A percentile compares a stretch with the other conserved stretches of the same genome.
phyloP scores from a whole-genome alignment of 2,888 invertebrate genomes.

The Cosmorhoe ocellata region DNA sequence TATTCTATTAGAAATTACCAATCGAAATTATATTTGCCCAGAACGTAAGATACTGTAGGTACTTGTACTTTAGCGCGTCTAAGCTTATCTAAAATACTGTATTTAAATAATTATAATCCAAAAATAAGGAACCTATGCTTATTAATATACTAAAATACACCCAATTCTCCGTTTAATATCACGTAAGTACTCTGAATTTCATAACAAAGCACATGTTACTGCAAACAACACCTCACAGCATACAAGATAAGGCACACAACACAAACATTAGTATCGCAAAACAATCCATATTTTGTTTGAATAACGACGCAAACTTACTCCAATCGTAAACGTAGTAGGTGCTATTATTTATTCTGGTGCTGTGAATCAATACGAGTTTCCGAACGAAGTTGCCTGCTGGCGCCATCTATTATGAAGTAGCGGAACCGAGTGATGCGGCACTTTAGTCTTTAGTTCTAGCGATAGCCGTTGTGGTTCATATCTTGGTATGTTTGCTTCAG shows the following conservation, averaged over 20 bases:
- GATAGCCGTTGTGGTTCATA: slow-evolving; percentile 5
- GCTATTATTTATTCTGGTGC: slow-evolving; percentile 14
- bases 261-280: slow-evolving; percentile 56
- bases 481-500: slow-evolving; percentile 5
- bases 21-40: no score
- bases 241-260: slow-evolving; percentile 49
- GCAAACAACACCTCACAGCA: slow-evolving; percentile 38
- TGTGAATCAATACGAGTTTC: slow-evolving; percentile 21
- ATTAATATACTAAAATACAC: no score
- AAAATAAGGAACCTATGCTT: no score
- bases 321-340: slow-evolving; percentile 37
- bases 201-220: slow-evolving; percentile 33
- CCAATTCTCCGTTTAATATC: no score
- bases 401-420: slow-evolving; percentile 39
- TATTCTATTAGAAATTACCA: no score
- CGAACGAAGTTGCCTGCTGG: slow-evolving; percentile 18
- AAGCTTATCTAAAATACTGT: no score
- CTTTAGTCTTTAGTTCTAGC: slow-evolving; percentile 20
- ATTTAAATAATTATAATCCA: no score
- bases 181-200: slow-evolving; percentile 5
- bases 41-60: no score
- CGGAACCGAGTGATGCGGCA: slow-evolving; percentile 15
- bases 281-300: slow-evolving; percentile 65
- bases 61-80: no score
- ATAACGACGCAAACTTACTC: slow-evolving; percentile 43